Conservation (phyloP, 1,140 invertebrate species). For the Neodiprion fabricii region DNA sequence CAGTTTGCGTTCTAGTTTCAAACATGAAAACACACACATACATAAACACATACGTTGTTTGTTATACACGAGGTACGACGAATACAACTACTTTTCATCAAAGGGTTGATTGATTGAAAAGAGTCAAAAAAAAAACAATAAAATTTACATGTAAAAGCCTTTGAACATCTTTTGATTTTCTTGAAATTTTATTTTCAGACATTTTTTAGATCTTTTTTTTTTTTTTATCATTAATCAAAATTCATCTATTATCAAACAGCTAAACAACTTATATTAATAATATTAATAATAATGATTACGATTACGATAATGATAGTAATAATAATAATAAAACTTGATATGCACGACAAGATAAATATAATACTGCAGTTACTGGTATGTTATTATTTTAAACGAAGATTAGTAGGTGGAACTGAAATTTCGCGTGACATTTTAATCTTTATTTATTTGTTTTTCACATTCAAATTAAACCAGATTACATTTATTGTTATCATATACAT, state of each 20-base stretch:
- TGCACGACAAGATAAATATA: neutral
- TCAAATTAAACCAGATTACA: neutral
- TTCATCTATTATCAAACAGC: neutral
- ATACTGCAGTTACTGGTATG: too few relatives aligned
- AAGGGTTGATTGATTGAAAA: conserved; percentile 56
- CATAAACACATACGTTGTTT: conserved; percentile 54
- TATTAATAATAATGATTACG: too few relatives aligned
- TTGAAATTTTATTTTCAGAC: conserved; percentile 39
- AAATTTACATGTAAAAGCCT: conserved; percentile 47
- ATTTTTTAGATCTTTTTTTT: conserved; percentile 26
- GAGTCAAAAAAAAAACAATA: conserved; percentile 40
- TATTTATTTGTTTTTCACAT: conserved; percentile 17
- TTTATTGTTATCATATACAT: conserved; percentile 10
- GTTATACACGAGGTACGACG: conserved; percentile 56
- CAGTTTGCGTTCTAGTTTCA: conserved; percentile 46
- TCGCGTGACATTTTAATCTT: conserved; percentile 23
- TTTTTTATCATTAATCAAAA: neutral
- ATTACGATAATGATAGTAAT: neutral
- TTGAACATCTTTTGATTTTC: conserved; percentile 52
- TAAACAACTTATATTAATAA: too few relatives aligned
- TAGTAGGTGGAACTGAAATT: too few relatives aligned
- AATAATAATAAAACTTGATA: neutral
- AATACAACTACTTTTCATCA: conserved; percentile 52
- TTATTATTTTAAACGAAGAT: too few relatives aligned
- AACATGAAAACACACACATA: conserved; percentile 28